phyloP scores from a whole-genome alignment of 2,888 invertebrate species.

The Leucoptera coffeella region DNA sequence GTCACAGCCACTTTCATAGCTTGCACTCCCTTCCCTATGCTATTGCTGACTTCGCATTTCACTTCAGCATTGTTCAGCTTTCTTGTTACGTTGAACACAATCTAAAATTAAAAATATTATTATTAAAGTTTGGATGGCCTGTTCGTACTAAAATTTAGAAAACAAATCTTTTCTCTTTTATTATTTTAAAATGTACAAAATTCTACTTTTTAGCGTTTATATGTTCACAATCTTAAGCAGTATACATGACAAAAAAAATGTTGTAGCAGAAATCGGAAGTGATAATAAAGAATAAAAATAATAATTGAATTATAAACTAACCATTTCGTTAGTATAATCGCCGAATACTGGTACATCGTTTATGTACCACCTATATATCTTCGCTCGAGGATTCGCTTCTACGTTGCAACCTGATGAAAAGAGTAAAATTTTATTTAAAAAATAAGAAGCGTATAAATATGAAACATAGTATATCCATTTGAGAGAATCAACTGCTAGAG shows the following conservation, averaged over 20 bases:
- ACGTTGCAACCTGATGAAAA: slow-evolving; percentile 59
- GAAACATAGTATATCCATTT: no score
- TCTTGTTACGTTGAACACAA: slow-evolving; percentile 75
- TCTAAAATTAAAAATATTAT: slow-evolving; percentile 17
- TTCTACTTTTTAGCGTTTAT: no score
- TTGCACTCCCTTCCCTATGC: slow-evolving; percentile 82
- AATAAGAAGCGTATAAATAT: no score
- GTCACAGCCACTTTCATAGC: slow-evolving; percentile 80
- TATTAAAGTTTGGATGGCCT: no score
- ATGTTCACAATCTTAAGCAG: no score
- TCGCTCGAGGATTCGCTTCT: slow-evolving; percentile 80
- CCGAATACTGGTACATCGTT: slow-evolving; percentile 79
- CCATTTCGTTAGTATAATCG: slow-evolving; percentile 77
- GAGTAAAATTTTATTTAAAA: not conserved
- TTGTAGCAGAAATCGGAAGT: no score
- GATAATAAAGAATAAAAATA: not conserved
- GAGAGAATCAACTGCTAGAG: no score
- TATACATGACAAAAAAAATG: no score
- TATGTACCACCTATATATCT: slow-evolving; percentile 79
- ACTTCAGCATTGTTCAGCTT: slow-evolving; percentile 80
- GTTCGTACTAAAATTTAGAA: no score
- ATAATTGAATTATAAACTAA: slow-evolving; percentile 15
- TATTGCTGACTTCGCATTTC: slow-evolving; percentile 87
- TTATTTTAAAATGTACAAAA: no score
- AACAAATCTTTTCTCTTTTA: no score